Base-by-base conservation (phyloP, 2,797 vertebrate species). In the Malacoctenus gilli region DNA sequence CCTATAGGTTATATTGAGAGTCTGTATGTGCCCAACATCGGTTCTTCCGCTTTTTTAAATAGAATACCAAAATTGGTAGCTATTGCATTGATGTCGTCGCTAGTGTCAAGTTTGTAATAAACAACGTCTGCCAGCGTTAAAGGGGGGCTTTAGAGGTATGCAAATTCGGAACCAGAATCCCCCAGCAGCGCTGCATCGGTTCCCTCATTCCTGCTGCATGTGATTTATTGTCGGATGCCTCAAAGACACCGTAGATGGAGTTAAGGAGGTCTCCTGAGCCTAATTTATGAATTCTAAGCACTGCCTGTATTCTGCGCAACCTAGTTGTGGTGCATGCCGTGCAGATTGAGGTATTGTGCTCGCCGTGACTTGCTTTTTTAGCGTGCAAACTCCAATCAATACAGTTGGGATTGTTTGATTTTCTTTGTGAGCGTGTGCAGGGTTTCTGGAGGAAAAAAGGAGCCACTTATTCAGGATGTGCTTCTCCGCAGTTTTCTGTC, bases 271-370 rank as follows among this genome's bases (percentile, higher is more conserved):
- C 86, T 86, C 89, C 56, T 22, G 88, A 85, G 91, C 44, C 85
- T 87, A 79, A 89, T 91, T 89, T 89, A 88, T 83, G 72, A 89
- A 86, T 87, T 83, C 70, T 73, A 76, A 71, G 32, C 64, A 58
- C 42, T 8, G 56, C 74, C 65, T 34, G 46, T 56, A 68, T 80
- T 67, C 65, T 60, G 52, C 57, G 38, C 71, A 72, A 58, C 74
- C 74, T 55, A 57, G 59, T 68, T 69, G 57, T 60, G 70, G 34
- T 72, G 53, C 62, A 47, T 15, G 19, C 62, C 52, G 22, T 63
- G 66, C 25, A 56, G 57, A 68, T 67, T 80, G 63, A 89, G 42
- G 71, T 75, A 77, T 72, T 76, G 70, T 53, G 42, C 75, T 75
- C 72, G 40, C 62, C 68, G 30, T 67, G 43, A 56, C 49, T 79